Evolutionary conservation across 2,113 vertebrate genomes (phyloP), one percentile per base, ranked within the genome.

Genomic region (Triplophysa tibetana): DNA sequence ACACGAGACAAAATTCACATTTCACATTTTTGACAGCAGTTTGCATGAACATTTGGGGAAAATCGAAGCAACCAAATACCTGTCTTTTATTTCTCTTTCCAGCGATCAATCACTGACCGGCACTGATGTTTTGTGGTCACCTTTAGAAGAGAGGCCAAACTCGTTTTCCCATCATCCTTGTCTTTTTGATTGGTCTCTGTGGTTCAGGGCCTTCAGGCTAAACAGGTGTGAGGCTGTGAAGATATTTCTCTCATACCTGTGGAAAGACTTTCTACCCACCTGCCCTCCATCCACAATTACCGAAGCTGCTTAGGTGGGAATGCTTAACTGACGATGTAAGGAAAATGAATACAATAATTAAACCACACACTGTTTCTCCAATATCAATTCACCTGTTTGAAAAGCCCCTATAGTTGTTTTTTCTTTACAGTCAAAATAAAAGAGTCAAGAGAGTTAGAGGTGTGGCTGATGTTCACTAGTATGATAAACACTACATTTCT

Each of bases 221-320:
- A 88, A 83, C 89, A 91, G 88, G 89, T 92, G 88, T 88, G 89
- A 84, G 85, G 78, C 79, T 89, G 69, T 73, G 73, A 87, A 85
- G 79, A 76, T 86, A 89, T 87, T 88, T 66, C 83, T 87, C 81
- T 89, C 88, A 90, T 89, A 90, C 89, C 88, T 89, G 77, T 67
- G 79, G 75, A 85, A 82, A 90, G 75, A 26, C 76, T 81, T 72
- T 83, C 72, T 66, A 87, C 82, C 72, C 68, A 79, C 78, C 62
- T 41, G 19, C 81, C 77, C 60, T 63, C 82, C 73, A 38, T 64
- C 76, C 52, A 50, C 65, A 38, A 29, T 85, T 70, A 81, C 63
- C 70, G 52, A 64, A 78, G 38, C 48, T 77, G 76, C 84, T 88
- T 88, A 79, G 72, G 85, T 81, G 86, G 86, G 83, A 81, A 77